Percentiles rank a stretch among this genome's conserved stretches.
phyloP scores from a whole-genome alignment of 1,140 invertebrate species.

The Metopolophium dirhodum region DNA sequence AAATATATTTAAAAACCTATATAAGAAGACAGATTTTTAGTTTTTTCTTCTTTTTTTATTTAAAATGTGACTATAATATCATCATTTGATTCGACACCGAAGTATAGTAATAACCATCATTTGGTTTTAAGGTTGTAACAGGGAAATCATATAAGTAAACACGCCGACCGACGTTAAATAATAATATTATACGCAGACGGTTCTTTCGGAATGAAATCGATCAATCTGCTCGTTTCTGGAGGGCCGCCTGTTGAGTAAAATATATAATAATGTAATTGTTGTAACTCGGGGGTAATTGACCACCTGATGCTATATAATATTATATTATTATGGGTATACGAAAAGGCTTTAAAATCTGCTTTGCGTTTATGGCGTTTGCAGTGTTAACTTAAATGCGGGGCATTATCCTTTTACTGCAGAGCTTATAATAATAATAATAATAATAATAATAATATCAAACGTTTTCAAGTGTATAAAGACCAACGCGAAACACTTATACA shows the following conservation, averaged over 20 bases:
- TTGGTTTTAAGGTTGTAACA: neutral
- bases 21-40: too few relatives aligned
- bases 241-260: neutral
- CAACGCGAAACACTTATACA: neutral
- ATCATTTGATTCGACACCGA: neutral
- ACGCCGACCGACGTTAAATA: neutral
- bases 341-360: neutral
- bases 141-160: neutral
- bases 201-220: neutral
- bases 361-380: neutral
- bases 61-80: too few relatives aligned
- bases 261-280: slow-evolving; percentile 20
- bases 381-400: neutral
- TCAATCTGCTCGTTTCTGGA: neutral
- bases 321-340: neutral
- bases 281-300: neutral
- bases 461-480: neutral
- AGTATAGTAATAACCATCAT: neutral
- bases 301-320: slow-evolving; percentile 13
- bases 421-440: neutral
- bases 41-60: too few relatives aligned
- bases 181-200: neutral
- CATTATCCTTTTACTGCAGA: slow-evolving; percentile 12
- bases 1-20: too few relatives aligned
- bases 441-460: neutral